A percentile compares a stretch with the other conserved stretches of the same genome.
These are phyloP conservation scores for Epistrophe grossulariae DNA, from an alignment of 2,888 invertebrate genomes.

Conservation along the genomic window DNA sequence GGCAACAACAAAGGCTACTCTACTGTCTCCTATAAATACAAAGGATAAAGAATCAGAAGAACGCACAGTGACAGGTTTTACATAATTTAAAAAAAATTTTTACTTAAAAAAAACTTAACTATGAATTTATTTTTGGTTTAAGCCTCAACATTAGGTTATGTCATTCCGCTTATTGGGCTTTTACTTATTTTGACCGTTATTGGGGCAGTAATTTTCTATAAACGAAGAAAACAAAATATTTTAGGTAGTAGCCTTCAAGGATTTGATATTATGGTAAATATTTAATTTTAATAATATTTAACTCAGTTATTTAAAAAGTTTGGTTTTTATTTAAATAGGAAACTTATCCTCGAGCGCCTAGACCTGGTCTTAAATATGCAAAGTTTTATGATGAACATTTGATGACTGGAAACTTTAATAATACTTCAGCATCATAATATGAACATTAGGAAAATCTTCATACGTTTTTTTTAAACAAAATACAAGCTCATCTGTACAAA, in stretches of 20 bases:
- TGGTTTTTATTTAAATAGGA: constrained; percentile 28
- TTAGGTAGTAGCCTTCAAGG: constrained; percentile 47
- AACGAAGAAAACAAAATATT: constrained; percentile 40
- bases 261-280: constrained; percentile 58
- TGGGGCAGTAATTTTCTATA: constrained; percentile 49
- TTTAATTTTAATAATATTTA: not conserved
- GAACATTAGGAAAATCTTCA: not conserved
- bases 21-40: constrained; percentile 18
- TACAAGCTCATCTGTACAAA: not conserved
- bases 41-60: constrained; percentile 33
- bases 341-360: constrained; percentile 53
- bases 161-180: constrained; percentile 51
- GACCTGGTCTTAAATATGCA: constrained; percentile 69
- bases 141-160: constrained; percentile 53
- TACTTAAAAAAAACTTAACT: not conserved
- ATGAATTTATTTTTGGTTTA: not conserved
- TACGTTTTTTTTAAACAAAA: not conserved
- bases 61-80: constrained; percentile 40
- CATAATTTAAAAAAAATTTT: no score
- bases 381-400: constrained; percentile 72
- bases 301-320: not conserved
- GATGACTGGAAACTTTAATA: constrained; percentile 67
- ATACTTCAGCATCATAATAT: constrained; percentile 12
- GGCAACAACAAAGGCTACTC: not conserved
- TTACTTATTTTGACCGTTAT: constrained; percentile 44